Conservation (phyloP, 1,140 invertebrate species). For the Proctacanthus coquilletti region DNA sequence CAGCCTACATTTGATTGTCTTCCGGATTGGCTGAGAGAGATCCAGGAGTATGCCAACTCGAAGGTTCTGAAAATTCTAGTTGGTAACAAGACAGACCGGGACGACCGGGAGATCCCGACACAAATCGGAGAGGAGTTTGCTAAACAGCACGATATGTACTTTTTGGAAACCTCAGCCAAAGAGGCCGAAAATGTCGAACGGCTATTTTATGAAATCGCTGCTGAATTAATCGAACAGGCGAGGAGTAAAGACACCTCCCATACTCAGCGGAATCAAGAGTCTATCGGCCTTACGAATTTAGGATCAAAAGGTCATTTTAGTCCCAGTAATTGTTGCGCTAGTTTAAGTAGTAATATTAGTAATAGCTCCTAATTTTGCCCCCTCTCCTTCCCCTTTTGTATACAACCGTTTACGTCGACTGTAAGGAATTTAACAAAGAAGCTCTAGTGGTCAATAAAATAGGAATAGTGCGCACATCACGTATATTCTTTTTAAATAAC, state of each 20-base stretch:
- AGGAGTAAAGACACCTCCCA: constrained; percentile 20
- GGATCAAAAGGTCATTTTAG: constrained; percentile 3
- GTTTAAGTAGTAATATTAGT: not conserved
- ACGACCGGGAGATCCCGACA: constrained; percentile 85
- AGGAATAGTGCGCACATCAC: no score
- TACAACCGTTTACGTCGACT: no score
- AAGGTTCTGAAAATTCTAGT: constrained; percentile 88
- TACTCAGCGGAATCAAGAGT: constrained; percentile 12
- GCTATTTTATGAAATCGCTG: constrained; percentile 89
- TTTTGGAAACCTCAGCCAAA: constrained; percentile 96
- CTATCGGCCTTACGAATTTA: constrained; percentile 4
- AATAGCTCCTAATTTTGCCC: no score
- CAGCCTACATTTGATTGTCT: constrained; percentile 94
- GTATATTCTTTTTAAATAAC: no score
- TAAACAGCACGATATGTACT: constrained; percentile 89
- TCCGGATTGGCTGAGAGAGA: constrained; percentile 89
- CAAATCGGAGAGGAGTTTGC: constrained; percentile 94
- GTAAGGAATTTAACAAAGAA: no score
- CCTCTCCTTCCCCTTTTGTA: no score
- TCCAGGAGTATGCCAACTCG: constrained; percentile 89
- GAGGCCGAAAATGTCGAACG: constrained; percentile 96
- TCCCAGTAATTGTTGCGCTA: constrained; percentile 3
- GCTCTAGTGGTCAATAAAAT: no score
- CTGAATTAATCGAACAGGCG: constrained; percentile 69
- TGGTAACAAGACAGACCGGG: constrained; percentile 90